phyloP scores from a whole-genome alignment of 2,888 invertebrate species.

The Seira sanloemensis region DNA sequence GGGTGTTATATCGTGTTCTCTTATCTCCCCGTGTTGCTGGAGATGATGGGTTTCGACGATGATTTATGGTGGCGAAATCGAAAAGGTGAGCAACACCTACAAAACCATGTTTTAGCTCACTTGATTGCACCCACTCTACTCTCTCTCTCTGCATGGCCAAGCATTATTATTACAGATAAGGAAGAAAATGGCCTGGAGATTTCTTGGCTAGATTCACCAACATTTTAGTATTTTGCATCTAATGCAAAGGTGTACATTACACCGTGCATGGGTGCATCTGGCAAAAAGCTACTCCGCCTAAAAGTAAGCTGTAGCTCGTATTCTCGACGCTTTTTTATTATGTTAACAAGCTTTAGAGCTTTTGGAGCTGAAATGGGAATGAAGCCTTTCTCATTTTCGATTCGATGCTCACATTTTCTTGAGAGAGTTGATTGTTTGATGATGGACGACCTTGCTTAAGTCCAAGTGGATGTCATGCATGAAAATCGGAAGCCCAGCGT shows the following conservation, averaged over 20 bases:
- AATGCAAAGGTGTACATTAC: too few relatives aligned
- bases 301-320: not conserved
- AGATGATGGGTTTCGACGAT: not conserved
- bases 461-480: not conserved
- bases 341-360: not conserved
- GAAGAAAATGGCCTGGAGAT: not conserved
- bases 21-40: not conserved
- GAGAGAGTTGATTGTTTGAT: not conserved
- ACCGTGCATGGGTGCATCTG: too few relatives aligned
- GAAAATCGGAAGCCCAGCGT: not conserved
- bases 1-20: not conserved
- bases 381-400: too few relatives aligned
- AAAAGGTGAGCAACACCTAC: not conserved
- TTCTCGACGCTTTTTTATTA: not conserved
- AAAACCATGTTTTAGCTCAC: too few relatives aligned
- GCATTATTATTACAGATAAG: not conserved
- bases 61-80: not conserved
- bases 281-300: too few relatives aligned
- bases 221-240: too few relatives aligned
- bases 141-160: too few relatives aligned
- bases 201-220: not conserved
- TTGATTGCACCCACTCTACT: too few relatives aligned
- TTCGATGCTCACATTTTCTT: too few relatives aligned
- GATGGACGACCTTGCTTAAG: not conserved
- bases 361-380: not conserved